phyloP scores from a whole-genome alignment of 2,888 invertebrate species.

The Heliconius ethilla region DNA sequence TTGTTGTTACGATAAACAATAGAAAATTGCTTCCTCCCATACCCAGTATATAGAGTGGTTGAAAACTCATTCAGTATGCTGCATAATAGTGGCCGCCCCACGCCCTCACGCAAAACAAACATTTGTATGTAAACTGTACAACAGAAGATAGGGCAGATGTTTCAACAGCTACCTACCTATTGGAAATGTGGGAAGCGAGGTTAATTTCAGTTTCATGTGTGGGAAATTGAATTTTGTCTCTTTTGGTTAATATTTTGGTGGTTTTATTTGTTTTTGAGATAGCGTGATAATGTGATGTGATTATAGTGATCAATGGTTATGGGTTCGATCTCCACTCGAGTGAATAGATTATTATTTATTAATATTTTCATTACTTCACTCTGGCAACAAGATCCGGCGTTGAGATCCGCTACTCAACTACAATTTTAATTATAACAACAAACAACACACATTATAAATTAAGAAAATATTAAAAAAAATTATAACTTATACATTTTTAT shows the following conservation, averaged over 20 bases:
- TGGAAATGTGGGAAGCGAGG: conserved; percentile 24
- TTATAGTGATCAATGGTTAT: background rate
- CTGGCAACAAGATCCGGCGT: background rate
- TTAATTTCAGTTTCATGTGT: conserved; percentile 32
- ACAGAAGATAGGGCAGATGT: conserved; percentile 38
- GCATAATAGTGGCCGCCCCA: conserved; percentile 27
- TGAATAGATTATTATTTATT: background rate
- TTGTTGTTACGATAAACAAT: conserved; percentile 20
- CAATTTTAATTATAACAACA: no score
- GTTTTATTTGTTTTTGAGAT: background rate
- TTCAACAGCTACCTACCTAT: conserved; percentile 31
- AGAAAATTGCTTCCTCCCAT: conserved; percentile 19
- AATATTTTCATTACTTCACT: background rate
- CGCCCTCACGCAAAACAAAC: conserved; percentile 39
- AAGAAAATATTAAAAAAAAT: background rate
- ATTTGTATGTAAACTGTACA: conserved; percentile 45
- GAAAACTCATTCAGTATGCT: conserved; percentile 28
- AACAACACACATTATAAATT: background rate
- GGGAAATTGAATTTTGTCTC: conserved; percentile 17
- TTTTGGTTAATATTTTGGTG: background rate
- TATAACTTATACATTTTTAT: background rate
- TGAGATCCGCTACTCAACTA: background rate
- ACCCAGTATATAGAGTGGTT: conserved; percentile 3
- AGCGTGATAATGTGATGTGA: background rate
- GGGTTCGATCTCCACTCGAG: background rate